Conservation (phyloP, 2,888 invertebrate genomes). For the Idaea aversata region DNA sequence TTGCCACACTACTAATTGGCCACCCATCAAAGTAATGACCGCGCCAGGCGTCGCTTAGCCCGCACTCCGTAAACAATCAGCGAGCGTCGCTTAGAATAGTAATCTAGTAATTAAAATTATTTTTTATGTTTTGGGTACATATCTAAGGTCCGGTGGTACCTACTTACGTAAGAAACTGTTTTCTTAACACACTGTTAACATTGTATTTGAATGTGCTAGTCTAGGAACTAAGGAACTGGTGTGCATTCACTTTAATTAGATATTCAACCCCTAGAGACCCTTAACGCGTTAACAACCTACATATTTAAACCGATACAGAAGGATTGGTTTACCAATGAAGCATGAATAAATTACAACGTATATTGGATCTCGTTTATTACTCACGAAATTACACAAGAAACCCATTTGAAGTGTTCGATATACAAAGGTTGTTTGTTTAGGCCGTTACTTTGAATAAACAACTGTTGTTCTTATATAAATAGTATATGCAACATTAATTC, state of each 20-base stretch:
- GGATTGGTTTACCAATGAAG: not conserved
- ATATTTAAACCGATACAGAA: slow-evolving; percentile 1
- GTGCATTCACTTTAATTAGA: not conserved
- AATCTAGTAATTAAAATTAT: no score
- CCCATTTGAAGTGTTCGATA: not conserved
- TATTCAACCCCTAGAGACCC: not conserved
- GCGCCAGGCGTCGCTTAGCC: no score
- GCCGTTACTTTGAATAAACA: slow-evolving; percentile 1
- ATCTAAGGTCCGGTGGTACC: no score
- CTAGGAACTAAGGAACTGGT: no score
- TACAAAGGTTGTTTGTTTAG: not conserved
- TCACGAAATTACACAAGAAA: not conserved
- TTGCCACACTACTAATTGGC: no score
- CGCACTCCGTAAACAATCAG: no score
- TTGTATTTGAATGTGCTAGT: no score
- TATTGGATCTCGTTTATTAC: not conserved
- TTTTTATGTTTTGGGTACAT: no score
- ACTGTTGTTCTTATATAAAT: not conserved
- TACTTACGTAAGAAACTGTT: no score
- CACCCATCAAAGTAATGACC: no score
- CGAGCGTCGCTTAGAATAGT: no score
- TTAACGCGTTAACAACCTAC: not conserved
- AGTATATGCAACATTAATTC: not conserved
- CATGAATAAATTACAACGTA: not conserved
- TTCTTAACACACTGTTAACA: no score